These are phyloP conservation scores for Trigoniulus corallinus DNA, from an alignment of 1,140 invertebrate genomes.

Conservation along the genomic window DNA sequence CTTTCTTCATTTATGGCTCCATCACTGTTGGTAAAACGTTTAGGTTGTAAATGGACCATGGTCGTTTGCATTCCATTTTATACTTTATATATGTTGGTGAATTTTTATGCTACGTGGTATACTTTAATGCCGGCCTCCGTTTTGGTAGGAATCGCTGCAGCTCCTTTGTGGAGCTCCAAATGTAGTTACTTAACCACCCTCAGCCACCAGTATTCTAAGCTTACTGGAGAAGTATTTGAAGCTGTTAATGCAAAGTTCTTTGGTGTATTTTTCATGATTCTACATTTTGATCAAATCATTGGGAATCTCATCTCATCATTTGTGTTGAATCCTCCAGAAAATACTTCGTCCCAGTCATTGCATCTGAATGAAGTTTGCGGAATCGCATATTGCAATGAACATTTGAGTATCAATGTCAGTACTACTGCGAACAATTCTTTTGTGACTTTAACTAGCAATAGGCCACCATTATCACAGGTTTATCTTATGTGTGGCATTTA, in stretches of 20 bases:
- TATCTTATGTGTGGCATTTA: background rate
- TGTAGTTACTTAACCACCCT: conserved; percentile 29
- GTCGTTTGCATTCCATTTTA: conserved; percentile 23
- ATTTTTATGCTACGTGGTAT: conserved; percentile 20
- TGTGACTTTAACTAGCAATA: background rate
- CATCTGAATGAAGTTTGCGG: background rate
- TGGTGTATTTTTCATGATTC: conserved; percentile 3
- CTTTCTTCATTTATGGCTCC: conserved; percentile 12
- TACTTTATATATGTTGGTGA: conserved; percentile 25
- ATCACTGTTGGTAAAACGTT: conserved; percentile 11
- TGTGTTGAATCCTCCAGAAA: background rate
- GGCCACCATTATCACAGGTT: background rate
- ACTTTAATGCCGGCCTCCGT: conserved; percentile 28
- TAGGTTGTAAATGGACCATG: conserved; percentile 29
- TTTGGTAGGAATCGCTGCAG: conserved; percentile 26
- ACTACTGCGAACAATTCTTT: background rate
- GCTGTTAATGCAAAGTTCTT: background rate
- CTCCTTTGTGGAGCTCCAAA: conserved; percentile 34
- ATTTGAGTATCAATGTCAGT: background rate
- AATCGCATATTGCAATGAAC: background rate
- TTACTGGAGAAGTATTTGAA: background rate
- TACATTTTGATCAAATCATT: background rate
- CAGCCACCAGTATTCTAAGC: conserved; percentile 11
- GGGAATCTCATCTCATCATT: conserved; percentile 4
- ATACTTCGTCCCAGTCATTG: background rate